A percentile compares a stretch with the other conserved stretches of the same genome.
Evolutionary conservation across 2,797 vertebrate genomes (phyloP).

Genomic region (Chloroceryle amazona): DNA sequence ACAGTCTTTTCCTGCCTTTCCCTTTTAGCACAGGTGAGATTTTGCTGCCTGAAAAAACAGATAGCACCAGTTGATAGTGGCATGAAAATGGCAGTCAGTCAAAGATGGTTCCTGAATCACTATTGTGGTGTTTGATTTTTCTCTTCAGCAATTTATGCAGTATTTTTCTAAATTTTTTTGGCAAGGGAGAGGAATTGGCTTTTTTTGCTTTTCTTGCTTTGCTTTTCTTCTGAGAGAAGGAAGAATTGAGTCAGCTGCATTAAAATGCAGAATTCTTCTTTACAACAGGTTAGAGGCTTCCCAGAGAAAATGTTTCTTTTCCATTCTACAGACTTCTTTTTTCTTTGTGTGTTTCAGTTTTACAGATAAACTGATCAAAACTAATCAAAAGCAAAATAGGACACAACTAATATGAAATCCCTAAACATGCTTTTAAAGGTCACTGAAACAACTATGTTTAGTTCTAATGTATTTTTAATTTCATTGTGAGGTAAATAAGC

Average conservation of each 20-base stretch:
- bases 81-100: neutral
- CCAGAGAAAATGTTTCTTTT: neutral
- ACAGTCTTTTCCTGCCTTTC: neutral
- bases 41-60: neutral
- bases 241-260: neutral
- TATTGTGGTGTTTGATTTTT: neutral
- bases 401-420: neutral
- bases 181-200: neutral
- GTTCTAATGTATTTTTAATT: constrained; percentile 11
- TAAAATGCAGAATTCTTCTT: neutral
- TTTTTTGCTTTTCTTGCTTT: neutral
- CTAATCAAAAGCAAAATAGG: constrained; percentile 2
- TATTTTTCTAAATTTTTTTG: neutral
- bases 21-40: neutral
- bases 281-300: neutral
- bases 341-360: constrained; percentile 19
- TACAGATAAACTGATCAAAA: neutral
- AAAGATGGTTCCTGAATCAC: neutral
- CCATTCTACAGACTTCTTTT: neutral
- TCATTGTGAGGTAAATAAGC: neutral
- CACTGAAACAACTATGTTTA: neutral
- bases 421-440: neutral
- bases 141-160: neutral
- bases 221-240: neutral
- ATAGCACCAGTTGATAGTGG: neutral